phyloP scores from a whole-genome alignment of 2,797 vertebrate genomes.

The Enteromius treurensis region DNA sequence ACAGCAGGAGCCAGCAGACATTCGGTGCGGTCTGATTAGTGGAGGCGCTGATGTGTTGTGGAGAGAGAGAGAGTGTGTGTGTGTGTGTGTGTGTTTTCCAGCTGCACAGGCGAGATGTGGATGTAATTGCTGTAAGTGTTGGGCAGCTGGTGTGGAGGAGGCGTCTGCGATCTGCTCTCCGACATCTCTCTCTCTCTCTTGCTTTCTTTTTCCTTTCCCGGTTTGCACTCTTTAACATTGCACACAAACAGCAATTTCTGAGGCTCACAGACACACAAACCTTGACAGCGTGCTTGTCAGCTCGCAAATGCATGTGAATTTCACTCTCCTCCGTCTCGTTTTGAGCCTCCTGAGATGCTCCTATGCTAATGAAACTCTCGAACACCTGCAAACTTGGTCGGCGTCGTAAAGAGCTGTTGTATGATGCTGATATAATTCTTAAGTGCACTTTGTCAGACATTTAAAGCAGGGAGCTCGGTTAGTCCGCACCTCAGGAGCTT shows the following conservation, averaged over 20 bases:
- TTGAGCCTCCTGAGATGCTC: constrained; percentile 31
- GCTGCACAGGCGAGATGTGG: constrained; percentile 51
- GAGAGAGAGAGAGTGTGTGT: constrained; percentile 17
- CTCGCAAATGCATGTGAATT: constrained; percentile 21
- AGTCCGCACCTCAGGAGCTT: constrained; percentile 46
- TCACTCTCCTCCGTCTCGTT: not conserved
- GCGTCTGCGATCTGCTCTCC: constrained; percentile 38
- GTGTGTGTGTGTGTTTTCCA: constrained; percentile 33
- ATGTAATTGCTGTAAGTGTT: constrained; percentile 58
- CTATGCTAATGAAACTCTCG: constrained; percentile 14
- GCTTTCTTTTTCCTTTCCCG: constrained; percentile 6
- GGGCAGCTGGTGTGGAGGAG: constrained; percentile 56
- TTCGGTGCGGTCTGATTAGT: constrained; percentile 49
- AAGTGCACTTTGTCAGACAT: constrained; percentile 54
- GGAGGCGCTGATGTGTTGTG: constrained; percentile 37
- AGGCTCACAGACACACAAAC: constrained; percentile 1
- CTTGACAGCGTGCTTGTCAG: constrained; percentile 10
- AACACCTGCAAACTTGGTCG: constrained; percentile 24
- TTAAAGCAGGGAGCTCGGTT: constrained; percentile 35
- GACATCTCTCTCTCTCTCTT: constrained; percentile 16
- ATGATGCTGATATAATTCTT: constrained; percentile 46
- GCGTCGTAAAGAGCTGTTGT: constrained; percentile 6
- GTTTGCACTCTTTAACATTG: constrained; percentile 19
- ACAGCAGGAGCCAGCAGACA: constrained; percentile 32
- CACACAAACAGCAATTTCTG: constrained; percentile 15